Conservation (phyloP, 2,113 vertebrate genomes). For the Corythornis vintsioides region DNA sequence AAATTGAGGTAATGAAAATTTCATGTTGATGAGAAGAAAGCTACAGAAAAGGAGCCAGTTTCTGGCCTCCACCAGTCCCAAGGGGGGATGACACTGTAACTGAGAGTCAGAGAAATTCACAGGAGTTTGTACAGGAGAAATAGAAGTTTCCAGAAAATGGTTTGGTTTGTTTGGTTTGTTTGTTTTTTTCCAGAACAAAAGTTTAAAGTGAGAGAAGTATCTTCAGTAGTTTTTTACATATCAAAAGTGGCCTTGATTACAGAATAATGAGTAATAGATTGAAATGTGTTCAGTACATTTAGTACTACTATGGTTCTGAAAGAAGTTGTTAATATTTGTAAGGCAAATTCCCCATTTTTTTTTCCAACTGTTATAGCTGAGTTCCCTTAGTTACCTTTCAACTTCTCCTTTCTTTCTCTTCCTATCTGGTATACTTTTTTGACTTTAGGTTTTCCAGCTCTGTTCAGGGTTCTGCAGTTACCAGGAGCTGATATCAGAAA, state of each 20-base stretch:
- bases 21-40: neutral
- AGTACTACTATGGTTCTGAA: neutral
- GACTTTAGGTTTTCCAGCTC: neutral
- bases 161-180: neutral
- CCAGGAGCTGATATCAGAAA: neutral
- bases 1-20: neutral
- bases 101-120: neutral
- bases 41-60: neutral
- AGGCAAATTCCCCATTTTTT: neutral
- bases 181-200: neutral
- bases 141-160: neutral
- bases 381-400: neutral
- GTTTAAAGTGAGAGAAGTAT: neutral
- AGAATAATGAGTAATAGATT: neutral
- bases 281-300: neutral
- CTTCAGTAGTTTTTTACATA: neutral
- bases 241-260: neutral
- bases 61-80: neutral
- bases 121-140: neutral
- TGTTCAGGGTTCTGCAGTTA: neutral
- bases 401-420: neutral
- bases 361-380: neutral
- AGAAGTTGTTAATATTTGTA: neutral
- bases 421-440: neutral
- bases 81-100: neutral